Evolutionary conservation across 2,113 vertebrate species (phyloP), one percentile per base, ranked within the genome.

Genomic region (Labrus mixtus): DNA sequence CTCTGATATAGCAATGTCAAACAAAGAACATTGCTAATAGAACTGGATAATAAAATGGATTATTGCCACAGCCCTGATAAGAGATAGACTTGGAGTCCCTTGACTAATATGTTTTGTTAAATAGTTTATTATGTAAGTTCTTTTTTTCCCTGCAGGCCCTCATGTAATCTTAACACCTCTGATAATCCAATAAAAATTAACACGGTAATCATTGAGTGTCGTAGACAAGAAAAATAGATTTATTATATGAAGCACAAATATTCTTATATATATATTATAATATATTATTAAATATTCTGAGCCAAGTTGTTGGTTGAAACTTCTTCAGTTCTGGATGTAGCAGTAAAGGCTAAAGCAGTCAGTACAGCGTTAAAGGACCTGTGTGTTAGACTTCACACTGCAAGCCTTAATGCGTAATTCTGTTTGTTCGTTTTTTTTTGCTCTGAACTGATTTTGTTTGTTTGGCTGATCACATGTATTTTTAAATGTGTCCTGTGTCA

Each of bases 121-220:
- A 33, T 13, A 48, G 20, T 50, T 53, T 37, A 22, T 37, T 53
- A 23, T 29, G 6, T 63, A 11, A 43, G 51, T 50, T 36, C 3
- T 6, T 13, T 13, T 46, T n/a, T n/a, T 59, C 48, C 1, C 63
- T 43, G 22, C 23, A 53, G 11, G 8, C 58, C 8, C 7, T 23
- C 33, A 36, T 64, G 16, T 20, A 15, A 29, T 12, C 3, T n/a
- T 37, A 43, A 54, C 37, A 63, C 56, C 6, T 8, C n/a, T n/a
- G 15, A 53, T 29, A 65, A 55, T 59, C 20, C 20, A 46, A 17
- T 23, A 29, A 37, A 62, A 61, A 48, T 67, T 10, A 51, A 56
- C 50, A 41, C 2, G 25, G 36, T 36, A 56, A 37, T 57, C 55
- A 57, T 55, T 33, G 58, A 39, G 19, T 64, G 17, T 60, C 54